Evolutionary conservation across 2,113 vertebrate species (phyloP), one percentile per base, ranked within the genome.

Genomic region (Calyptomena viridis): DNA sequence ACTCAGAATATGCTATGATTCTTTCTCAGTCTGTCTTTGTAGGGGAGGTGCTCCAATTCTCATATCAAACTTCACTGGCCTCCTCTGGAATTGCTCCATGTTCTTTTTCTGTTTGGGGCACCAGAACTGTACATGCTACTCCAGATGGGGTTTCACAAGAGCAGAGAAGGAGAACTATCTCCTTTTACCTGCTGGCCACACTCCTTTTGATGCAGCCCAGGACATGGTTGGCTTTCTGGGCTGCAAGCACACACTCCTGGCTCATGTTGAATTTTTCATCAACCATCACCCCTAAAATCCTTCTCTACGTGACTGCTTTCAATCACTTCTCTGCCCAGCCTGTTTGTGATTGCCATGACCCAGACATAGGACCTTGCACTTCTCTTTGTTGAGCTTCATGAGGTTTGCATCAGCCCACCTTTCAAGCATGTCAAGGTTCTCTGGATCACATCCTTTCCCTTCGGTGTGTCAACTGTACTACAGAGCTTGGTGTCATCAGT

Each of bases 401-500:
- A 86, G 5, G 37, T 35, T 85, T 56, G 5, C 18, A 28, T 13
- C 2, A 11, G 44, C 27, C 31, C 14, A n/a, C 28, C n/a, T 87
- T 33, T 62, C 23, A 62, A 78, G 28, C 5, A 15, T 25, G 47
- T 47, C 47, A 67, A 78, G 19, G 18, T 33, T 4, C 14, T 62
- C 46, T 39, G 46, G 28, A 53, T 40, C 24, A 1, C 20, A 39
- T 62, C 10, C 12, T 28, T 71, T 55, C 39, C 31, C 22, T 78
- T 46, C 47, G 39, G 12, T 1, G 0, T 28, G 55, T n/a, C 0
- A 0, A 52, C 55, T 28, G 46, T 14, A 13, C 18, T 6, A 11
- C n/a, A 39, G 23, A 18, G 20, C 0, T 0, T 39, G 25, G 67
- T 44, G 23, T 12, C 56, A 12, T 46, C 33, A n/a, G 9, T 8